A percentile compares a stretch with the other conserved stretches of the same genome.
phyloP scores from a whole-genome alignment of 2,113 vertebrate genomes.

The Scopus umbretta region DNA sequence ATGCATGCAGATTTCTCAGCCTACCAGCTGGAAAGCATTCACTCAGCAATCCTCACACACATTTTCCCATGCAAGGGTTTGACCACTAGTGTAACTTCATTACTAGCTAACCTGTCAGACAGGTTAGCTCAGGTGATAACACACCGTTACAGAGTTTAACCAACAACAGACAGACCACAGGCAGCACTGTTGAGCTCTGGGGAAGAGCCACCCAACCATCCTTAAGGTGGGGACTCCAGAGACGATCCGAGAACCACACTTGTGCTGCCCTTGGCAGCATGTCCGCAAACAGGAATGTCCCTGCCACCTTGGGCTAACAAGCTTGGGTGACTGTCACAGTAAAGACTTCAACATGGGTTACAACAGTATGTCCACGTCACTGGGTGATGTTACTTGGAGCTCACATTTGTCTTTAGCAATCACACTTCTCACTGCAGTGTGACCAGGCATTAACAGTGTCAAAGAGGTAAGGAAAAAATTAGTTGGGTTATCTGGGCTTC shows the following conservation, averaged over 20 bases:
- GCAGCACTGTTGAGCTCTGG: background rate
- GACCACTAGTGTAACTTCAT: accelerated
- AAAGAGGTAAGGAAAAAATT: background rate
- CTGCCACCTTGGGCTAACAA: background rate
- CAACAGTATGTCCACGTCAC: background rate
- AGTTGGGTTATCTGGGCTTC: background rate
- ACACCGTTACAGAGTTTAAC: accelerated
- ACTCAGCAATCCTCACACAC: background rate
- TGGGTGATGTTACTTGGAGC: background rate
- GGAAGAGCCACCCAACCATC: background rate
- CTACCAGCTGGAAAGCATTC: background rate
- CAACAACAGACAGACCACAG: accelerated
- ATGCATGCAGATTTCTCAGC: background rate
- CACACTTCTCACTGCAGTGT: accelerated
- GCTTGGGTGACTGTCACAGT: background rate
- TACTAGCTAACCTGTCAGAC: background rate
- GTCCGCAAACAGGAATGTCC: background rate
- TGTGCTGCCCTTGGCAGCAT: no score
- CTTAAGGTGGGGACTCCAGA: background rate
- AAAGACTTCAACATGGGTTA: background rate
- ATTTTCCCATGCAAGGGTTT: background rate
- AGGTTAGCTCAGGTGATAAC: background rate
- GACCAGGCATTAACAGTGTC: background rate
- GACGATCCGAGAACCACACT: accelerated
- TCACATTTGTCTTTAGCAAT: background rate